Evolutionary conservation across 2,797 vertebrate species (phyloP).

Genomic region (Sebastes matsubarae): DNA sequence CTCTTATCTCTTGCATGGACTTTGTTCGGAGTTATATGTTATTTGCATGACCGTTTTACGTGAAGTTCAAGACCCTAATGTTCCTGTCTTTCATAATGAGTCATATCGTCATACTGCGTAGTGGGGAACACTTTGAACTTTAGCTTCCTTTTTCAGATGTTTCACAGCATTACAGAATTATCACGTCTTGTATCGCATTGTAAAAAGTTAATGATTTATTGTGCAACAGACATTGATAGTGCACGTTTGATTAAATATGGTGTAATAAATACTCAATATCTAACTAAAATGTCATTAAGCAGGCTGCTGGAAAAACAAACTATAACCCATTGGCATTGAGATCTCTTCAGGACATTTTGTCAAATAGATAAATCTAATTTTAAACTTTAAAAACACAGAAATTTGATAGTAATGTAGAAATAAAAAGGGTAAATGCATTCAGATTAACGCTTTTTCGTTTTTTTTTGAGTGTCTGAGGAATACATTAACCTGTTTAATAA

Average conservation of each 20-base stretch:
- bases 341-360: not conserved
- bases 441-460: not conserved
- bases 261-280: slow-evolving; percentile 6
- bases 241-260: not conserved
- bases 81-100: not conserved
- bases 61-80: not conserved
- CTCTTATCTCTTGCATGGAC: slow-evolving; percentile 35
- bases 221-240: not conserved
- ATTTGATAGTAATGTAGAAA: not conserved
- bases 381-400: not conserved
- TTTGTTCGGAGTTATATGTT: not conserved
- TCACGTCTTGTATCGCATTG: not conserved
- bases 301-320: not conserved
- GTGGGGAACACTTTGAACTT: not conserved
- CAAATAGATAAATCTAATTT: not conserved
- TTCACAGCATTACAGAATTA: not conserved
- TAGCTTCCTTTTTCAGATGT: not conserved
- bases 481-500: not conserved
- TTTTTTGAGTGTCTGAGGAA: not conserved
- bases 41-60: not conserved
- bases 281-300: not conserved
- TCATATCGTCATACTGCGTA: not conserved
- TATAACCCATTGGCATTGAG: too few species aligned
- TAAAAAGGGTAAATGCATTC: not conserved
- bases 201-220: slow-evolving; percentile 18